These are phyloP conservation scores for Trachelus tabidus DNA, from an alignment of 2,888 invertebrate genomes.

Conservation along the genomic window DNA sequence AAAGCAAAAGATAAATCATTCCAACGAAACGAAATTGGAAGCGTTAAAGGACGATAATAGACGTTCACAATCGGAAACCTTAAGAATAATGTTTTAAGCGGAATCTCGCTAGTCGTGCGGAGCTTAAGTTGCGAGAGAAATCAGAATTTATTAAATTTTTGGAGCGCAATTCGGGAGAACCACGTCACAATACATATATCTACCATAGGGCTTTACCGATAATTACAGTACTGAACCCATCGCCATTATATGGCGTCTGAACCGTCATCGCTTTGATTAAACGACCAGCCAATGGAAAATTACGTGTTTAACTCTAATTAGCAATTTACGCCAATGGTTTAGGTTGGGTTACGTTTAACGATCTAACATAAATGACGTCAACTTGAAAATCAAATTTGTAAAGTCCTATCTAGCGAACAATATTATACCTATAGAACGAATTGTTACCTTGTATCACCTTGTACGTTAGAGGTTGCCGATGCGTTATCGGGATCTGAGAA, in stretches of 20 bases:
- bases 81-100: too few species aligned
- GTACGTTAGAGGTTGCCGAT: neutral
- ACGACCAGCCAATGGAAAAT: neutral
- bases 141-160: too few species aligned
- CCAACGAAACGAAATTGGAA: too few species aligned
- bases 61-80: too few species aligned
- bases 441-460: neutral
- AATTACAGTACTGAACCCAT: neutral
- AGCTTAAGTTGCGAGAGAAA: too few species aligned
- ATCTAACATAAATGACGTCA: neutral
- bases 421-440: neutral
- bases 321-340: neutral
- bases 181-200: too few species aligned
- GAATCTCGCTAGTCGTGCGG: too few species aligned
- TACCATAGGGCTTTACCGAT: neutral
- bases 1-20: too few species aligned
- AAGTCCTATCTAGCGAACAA: neutral
- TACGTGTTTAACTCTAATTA: neutral
- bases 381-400: neutral
- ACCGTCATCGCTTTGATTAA: neutral
- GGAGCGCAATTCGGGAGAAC: too few species aligned
- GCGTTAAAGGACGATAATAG: too few species aligned
- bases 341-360: neutral
- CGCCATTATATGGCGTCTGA: neutral
- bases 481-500: neutral